Percentiles rank a stretch among this genome's conserved stretches.
phyloP scores from a whole-genome alignment of 2,113 vertebrate species.

The Nibea albiflora region DNA sequence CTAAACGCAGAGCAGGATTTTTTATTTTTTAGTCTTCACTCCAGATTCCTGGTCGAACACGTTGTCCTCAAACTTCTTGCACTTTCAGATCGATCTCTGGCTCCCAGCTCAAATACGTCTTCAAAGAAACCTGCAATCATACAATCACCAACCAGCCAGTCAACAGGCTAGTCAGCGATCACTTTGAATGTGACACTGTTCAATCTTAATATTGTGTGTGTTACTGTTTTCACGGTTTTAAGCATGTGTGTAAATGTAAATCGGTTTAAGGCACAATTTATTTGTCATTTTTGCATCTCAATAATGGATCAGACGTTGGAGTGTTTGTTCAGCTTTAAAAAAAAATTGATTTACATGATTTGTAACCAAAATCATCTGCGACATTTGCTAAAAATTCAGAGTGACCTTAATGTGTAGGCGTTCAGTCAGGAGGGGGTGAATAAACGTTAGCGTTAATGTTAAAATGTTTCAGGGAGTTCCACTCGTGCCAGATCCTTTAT shows the following conservation, averaged over 20 bases:
- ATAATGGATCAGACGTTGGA: slow-evolving; percentile 12
- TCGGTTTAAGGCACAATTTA: slow-evolving; percentile 1
- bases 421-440: slow-evolving; percentile 25
- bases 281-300: slow-evolving; percentile 29
- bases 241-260: slow-evolving; percentile 10
- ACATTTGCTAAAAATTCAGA: slow-evolving; percentile 3
- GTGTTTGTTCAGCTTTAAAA: slow-evolving; percentile 33
- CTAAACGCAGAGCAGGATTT: slow-evolving; percentile 3
- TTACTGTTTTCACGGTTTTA: slow-evolving; percentile 20
- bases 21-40: slow-evolving; percentile 26
- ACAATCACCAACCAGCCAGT: slow-evolving; percentile 61
- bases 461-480: slow-evolving; percentile 41
- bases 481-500: slow-evolving; percentile 18
- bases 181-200: slow-evolving; percentile 43
- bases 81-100: slow-evolving; percentile 72
- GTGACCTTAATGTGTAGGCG: not conserved
- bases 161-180: slow-evolving; percentile 23
- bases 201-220: slow-evolving; percentile 7
- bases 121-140: slow-evolving; percentile 55
- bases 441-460: not conserved
- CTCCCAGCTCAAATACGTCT: slow-evolving; percentile 29
- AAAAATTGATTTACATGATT: too few relatives aligned
- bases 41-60: slow-evolving; percentile 16
- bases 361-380: not conserved
- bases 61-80: slow-evolving; percentile 71